Evolutionary conservation across 2,888 invertebrate genomes (phyloP).

Genomic region (Neoscelio sp.): DNA sequence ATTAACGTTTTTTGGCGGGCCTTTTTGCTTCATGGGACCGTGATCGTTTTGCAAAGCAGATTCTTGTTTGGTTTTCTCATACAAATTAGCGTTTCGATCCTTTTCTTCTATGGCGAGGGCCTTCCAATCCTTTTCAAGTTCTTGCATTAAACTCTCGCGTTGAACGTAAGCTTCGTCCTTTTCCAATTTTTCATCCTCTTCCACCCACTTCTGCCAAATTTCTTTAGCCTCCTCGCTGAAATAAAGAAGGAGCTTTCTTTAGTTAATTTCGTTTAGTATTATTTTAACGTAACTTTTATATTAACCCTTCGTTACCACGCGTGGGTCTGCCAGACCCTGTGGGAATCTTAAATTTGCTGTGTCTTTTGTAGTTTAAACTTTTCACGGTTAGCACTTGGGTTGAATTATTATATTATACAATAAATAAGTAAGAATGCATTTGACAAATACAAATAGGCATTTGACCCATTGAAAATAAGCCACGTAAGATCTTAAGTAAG

Average conservation of each 20-base stretch:
- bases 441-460: too few species aligned
- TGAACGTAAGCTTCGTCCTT: constrained; percentile 70
- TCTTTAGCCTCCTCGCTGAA: constrained; percentile 79
- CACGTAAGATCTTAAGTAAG: too few species aligned
- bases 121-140: constrained; percentile 79
- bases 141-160: constrained; percentile 73
- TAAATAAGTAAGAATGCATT: too few species aligned
- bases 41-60: constrained; percentile 22
- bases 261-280: background rate
- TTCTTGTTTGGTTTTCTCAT: constrained; percentile 63
- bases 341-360: too few species aligned
- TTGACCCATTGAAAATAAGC: too few species aligned
- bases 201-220: constrained; percentile 78
- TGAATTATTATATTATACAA: too few species aligned
- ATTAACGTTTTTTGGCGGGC: constrained; percentile 5
- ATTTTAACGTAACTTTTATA: too few species aligned
- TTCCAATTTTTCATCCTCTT: constrained; percentile 74
- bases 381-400: too few species aligned
- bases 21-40: constrained; percentile 19
- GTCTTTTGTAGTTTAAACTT: too few species aligned
- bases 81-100: constrained; percentile 73
- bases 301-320: too few species aligned
- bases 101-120: constrained; percentile 76
- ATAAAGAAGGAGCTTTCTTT: constrained; percentile 31
- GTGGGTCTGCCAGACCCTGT: too few species aligned